Evolutionary conservation across 2,113 vertebrate genomes (phyloP).

Genomic region (Etia nguti): DNA sequence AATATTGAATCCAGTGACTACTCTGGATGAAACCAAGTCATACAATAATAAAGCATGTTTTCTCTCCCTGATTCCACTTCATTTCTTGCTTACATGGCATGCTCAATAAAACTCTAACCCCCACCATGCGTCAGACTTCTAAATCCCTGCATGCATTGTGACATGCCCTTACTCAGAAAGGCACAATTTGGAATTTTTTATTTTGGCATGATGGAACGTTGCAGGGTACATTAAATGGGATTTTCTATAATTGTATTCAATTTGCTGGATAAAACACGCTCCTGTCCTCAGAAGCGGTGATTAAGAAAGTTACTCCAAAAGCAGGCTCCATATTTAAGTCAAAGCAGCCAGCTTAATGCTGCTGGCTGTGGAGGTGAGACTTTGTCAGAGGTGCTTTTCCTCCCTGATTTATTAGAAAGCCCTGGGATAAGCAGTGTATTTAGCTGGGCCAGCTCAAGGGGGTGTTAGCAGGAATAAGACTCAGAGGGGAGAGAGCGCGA

Average conservation of each 20-base stretch:
- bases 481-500: conserved; percentile 38
- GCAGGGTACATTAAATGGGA: background rate
- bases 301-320: conserved; percentile 21
- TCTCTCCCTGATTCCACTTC: background rate
- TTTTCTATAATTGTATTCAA: conserved; percentile 10
- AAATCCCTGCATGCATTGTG: background rate
- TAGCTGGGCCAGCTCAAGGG: conserved; percentile 49
- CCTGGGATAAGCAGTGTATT: conserved; percentile 63
- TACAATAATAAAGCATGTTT: conserved; percentile 9
- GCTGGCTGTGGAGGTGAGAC: conserved; percentile 53
- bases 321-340: conserved; percentile 6
- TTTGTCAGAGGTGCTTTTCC: conserved; percentile 63
- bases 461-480: conserved; percentile 50
- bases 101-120: conserved; percentile 34
- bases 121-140: background rate
- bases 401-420: conserved; percentile 61
- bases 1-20: conserved; percentile 29
- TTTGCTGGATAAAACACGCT: conserved; percentile 1
- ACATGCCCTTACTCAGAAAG: background rate
- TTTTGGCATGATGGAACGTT: background rate
- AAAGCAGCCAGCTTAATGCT: conserved; percentile 9
- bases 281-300: background rate
- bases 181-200: background rate
- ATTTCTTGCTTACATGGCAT: background rate
- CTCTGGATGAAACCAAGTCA: conserved; percentile 17